Conservation (phyloP, 2,888 invertebrate species). For the Trachelus troglodyta region DNA sequence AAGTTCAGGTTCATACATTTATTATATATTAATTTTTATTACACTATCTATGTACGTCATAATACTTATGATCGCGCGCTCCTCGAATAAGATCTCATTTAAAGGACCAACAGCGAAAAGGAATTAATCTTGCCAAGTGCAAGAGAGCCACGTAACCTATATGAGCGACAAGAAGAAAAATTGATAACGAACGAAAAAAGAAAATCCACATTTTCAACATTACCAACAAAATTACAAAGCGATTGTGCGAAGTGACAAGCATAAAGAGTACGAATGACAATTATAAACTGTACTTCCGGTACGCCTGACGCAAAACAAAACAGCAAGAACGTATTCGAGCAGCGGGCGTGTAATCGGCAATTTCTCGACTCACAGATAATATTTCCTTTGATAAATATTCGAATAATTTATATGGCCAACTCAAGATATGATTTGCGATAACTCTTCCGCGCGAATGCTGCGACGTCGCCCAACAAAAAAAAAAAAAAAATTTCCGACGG, state of each 20-base stretch:
- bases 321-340: slow-evolving; percentile 47
- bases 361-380: slow-evolving; percentile 32
- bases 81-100: slow-evolving; percentile 51
- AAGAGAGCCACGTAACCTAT: neutral
- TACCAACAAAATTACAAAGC: slow-evolving; percentile 26
- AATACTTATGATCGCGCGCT: slow-evolving; percentile 51
- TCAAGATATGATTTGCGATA: slow-evolving; percentile 21
- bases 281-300: neutral
- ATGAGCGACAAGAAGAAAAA: neutral
- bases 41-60: slow-evolving; percentile 57
- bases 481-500: neutral
- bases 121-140: neutral
- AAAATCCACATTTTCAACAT: slow-evolving; percentile 14
- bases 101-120: slow-evolving; percentile 24
- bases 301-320: slow-evolving; percentile 8
- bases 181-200: neutral
- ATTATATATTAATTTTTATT: slow-evolving; percentile 61
- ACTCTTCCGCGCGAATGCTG: neutral
- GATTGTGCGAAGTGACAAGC: slow-evolving; percentile 10
- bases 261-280: neutral
- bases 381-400: neutral
- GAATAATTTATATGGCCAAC: slow-evolving; percentile 39
- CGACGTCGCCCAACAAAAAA: neutral
- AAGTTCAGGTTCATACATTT: slow-evolving; percentile 56
- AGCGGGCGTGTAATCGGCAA: slow-evolving; percentile 44